Base-by-base conservation (phyloP, 2,888 invertebrate genomes). In the Tricholauxania praeusta region DNA sequence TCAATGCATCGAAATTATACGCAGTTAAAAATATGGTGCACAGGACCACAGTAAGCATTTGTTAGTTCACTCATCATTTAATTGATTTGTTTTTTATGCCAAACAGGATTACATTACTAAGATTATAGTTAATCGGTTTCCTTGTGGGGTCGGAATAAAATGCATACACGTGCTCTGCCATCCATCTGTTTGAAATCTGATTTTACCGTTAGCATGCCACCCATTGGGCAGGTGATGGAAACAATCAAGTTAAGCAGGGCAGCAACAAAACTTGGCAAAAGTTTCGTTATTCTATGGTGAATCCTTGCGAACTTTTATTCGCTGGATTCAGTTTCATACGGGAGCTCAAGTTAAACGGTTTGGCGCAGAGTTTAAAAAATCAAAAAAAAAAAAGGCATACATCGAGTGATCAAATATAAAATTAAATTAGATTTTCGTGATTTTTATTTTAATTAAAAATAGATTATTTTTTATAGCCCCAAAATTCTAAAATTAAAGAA, bases 21-120 rank as follows among this genome's bases (percentile, higher is more conserved):
- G 22, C 22, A 28, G 28, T 28, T 28, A 28, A 28, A 28, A 28
- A 28, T 28, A 28, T 28, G 3, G 28, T 67, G 32, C 57, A 17
- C 32, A 17, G 12, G 10, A 17, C 3, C 12, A 15, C 28, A 8
- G 22, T 52, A 28, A 15, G 22, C 51, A 17, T 57, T 65, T 28
- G 15, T 39, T 39, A 39, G 39, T 39, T 66, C 53, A 22, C 49
- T 48, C 15, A 52, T 71, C 72, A 77, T 75, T 80, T 86, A 86
- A 86, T 86, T 86, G 86, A 86, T 86, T 86, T 84, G 85, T 84
- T 86, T 86, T 85, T 85, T 84, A 85, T 85, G 83, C 83, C 85
- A 84, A 82, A 82, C 82, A 82, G 83, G 84, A 84, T 83, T 85
- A 84, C 82, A 80, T 77, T 72, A 72, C 78, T 81, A 78, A 82